Base-by-base conservation (phyloP, 1,140 invertebrate genomes). In the Ostrea edulis region DNA sequence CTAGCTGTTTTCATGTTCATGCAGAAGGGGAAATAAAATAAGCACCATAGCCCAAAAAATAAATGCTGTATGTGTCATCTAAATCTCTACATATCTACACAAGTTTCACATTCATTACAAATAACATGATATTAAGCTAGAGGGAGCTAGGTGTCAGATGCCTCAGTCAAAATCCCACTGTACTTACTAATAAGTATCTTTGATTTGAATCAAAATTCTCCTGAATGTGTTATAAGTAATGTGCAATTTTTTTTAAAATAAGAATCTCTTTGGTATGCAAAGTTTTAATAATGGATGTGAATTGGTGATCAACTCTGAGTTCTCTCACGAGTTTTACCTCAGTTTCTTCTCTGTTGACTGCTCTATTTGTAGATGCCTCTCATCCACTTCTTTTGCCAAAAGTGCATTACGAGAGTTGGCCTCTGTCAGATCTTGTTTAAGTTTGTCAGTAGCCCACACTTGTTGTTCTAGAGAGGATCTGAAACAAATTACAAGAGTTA, bases 341-440 rank as follows among this genome's bases (percentile, higher is more conserved):
- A 96, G 89, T 92, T 97, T 96, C 62, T 96, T 96, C 92, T 97
- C 96, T 83, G 96, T 95, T 51, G 96, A 96, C 87, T 96, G 96
- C 94, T 98, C 98, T 91, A 98, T 96, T 65, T 96, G 96, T 0
- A 96, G 95, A 94, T 98, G 97, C 91, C 97, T 97, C 84, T 98
- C 98, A 93, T 99, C 98, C 1, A 98, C 97, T 94, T 99, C 98
- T 87, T 97, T 97, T 2, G 97, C 98, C 29, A 98, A 94, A 55
- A 98, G 91, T 9, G 96, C 96, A 0, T 97, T 97, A 88, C 97
- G 95, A 53, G 97, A 96, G 91, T 98, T 98, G 0, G 97, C 97
- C 91, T 98, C 97, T 12, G 95, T 94, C 12, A 98, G 96, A 92
- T 98, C 97, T 0, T 95, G 94, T 81, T 96, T 96, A 22, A 98